phyloP scores from a whole-genome alignment of 1,140 invertebrate genomes.

The Zaprionus tsacasi region DNA sequence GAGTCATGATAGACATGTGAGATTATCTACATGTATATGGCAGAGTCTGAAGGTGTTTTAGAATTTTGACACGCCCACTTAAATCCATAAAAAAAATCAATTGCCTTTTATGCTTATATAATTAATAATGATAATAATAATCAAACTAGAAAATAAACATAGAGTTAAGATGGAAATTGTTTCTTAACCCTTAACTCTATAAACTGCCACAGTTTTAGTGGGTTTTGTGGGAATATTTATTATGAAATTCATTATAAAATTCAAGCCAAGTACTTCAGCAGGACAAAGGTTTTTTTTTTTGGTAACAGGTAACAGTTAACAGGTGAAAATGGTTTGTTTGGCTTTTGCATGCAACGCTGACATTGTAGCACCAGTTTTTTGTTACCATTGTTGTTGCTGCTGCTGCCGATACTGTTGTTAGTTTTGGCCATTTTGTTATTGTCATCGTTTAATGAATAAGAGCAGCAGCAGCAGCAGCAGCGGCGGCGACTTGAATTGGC shows the following conservation, averaged over 20 bases:
- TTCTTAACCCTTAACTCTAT: too few species aligned
- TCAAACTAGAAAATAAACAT: too few species aligned
- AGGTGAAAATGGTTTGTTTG: constrained; percentile 25
- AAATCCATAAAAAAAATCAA: too few species aligned
- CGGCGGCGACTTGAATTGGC: constrained; percentile 69
- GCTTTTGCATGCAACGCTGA: constrained; percentile 53
- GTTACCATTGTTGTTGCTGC: constrained; percentile 10
- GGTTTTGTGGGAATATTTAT: neutral
- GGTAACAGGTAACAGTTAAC: neutral
- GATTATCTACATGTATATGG: too few species aligned
- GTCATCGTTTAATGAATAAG: constrained; percentile 47
- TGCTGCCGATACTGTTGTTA: constrained; percentile 28
- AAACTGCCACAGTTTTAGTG: neutral
- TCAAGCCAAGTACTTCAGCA: constrained; percentile 2
- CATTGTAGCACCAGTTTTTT: constrained; percentile 14
- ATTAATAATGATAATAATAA: too few species aligned
- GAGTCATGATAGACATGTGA: too few species aligned
- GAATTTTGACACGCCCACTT: too few species aligned
- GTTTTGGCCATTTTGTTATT: constrained; percentile 33
- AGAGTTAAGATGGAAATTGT: too few species aligned
- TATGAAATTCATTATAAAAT: neutral
- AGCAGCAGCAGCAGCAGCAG: constrained; percentile 24
- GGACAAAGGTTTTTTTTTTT: constrained; percentile 1
- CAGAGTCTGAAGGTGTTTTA: too few species aligned
- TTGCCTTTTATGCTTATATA: too few species aligned